Conservation (phyloP, 2,113 vertebrate species). For the Pteruthius melanotis region DNA sequence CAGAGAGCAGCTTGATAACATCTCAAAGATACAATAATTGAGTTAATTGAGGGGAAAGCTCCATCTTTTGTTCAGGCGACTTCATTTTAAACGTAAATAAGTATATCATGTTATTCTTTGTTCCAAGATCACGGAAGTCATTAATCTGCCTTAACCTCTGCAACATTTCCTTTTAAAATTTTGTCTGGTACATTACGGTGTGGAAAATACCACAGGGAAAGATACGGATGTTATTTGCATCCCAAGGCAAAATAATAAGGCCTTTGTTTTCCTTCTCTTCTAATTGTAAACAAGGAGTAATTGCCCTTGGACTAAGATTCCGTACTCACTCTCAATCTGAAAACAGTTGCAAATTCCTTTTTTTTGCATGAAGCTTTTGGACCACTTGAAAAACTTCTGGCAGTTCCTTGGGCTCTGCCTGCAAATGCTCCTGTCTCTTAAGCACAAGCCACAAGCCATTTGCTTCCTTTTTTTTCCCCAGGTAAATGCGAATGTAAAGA, state of each 20-base stretch:
- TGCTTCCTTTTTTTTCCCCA: slow-evolving; percentile 63
- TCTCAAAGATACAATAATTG: slow-evolving; percentile 22
- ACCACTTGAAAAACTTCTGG: not conserved
- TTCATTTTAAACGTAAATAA: slow-evolving; percentile 41
- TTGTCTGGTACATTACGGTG: not conserved
- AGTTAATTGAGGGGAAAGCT: slow-evolving; percentile 43
- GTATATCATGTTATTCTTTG: slow-evolving; percentile 42
- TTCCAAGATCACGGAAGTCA: slow-evolving; percentile 46
- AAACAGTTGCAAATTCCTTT: not conserved
- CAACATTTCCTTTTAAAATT: slow-evolving; percentile 38
- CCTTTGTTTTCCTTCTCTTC: slow-evolving; percentile 39
- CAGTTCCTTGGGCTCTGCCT: not conserved
- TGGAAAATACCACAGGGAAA: slow-evolving; percentile 39
- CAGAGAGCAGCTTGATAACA: not conserved
- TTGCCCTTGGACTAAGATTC: not conserved
- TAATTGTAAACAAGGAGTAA: slow-evolving; percentile 45
- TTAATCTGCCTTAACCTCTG: slow-evolving; percentile 50
- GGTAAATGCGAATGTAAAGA: slow-evolving; percentile 98
- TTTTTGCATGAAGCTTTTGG: not conserved
- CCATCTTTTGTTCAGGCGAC: slow-evolving; percentile 1
- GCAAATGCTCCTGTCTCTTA: not conserved
- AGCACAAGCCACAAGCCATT: not conserved
- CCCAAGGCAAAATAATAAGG: slow-evolving; percentile 20
- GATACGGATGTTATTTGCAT: slow-evolving; percentile 30
- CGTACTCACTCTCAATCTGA: not conserved